Evolutionary conservation across 2,888 invertebrate species (phyloP), one percentile per base, ranked within the genome.

Genomic region (Dasysyrphus tricinctus): DNA sequence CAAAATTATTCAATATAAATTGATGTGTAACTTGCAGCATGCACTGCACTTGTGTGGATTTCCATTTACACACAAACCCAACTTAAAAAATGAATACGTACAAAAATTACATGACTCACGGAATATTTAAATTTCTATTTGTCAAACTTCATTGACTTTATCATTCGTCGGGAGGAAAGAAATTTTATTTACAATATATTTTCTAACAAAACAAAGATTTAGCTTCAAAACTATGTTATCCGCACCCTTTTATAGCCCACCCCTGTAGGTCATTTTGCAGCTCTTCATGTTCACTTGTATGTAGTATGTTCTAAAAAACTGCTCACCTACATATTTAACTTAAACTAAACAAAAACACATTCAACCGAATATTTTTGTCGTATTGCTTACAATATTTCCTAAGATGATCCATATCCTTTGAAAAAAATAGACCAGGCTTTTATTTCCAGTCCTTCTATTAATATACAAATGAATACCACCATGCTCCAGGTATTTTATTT

Each of bases 341-440:
- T 16, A 37, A 57, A 34, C 8, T 39, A 24, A 16, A 59, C 37
- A 61, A 56, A 56, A n/a, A 32, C 7, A 61, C 14, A 14, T 61
- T 19, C 24, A 39, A 19, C 14, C 24, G 24, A 61, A 37, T 37
- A 57, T 34, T 39, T 59, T 61, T 39, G 5, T 39, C 39, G 39
- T 61, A 61, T 39, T 24, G 24, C 59, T 39, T 39, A 57, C 34
- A 61, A 61, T 61, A 61, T 61, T 61, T 34, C 34, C n/a, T 57
- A 57, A 57, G 57, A 19, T 39, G 59, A 59, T 59, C 59, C 34
- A 59, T 59, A 61, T 61, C 59, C 59, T 39, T 61, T 19, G 24
- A 32, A 39, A 24, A 39, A 59, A 59, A 37, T 19, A 59, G 16
- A 59, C 34, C 37, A 34, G 37, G 59, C 59, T 59, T 59, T 59